phyloP scores from a whole-genome alignment of 2,113 vertebrate species.

The Zingel zingel region DNA sequence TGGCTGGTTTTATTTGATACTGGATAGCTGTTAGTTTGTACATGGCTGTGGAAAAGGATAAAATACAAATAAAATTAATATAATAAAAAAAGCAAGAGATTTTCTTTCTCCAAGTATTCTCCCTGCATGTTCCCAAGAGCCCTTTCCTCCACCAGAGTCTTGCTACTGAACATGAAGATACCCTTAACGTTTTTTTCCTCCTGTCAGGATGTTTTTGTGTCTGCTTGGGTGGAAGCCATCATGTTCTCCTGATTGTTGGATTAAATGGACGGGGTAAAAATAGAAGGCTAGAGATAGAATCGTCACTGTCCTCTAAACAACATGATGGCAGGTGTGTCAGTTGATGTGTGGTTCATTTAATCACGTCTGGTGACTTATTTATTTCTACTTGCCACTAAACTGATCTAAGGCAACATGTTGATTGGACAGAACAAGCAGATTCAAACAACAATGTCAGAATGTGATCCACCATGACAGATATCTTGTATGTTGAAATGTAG shows the following conservation, averaged over 20 bases:
- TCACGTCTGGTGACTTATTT: constrained; percentile 6
- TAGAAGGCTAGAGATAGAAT: constrained; percentile 41
- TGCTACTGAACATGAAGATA: constrained; percentile 41
- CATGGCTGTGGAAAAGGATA: not conserved
- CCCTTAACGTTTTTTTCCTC: constrained; percentile 59
- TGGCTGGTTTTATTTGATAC: constrained; percentile 8
- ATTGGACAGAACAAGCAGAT: constrained; percentile 20
- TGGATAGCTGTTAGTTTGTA: not conserved
- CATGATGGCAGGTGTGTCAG: constrained; percentile 9
- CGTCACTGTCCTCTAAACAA: constrained; percentile 32
- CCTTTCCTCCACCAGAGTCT: constrained; percentile 5
- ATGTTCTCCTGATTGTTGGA: constrained; percentile 70
- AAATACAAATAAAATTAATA: not conserved
- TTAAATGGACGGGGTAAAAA: constrained; percentile 47
- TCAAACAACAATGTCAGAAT: not conserved
- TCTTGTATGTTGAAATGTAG: not conserved
- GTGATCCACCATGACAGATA: not conserved
- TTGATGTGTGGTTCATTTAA: constrained; percentile 26
- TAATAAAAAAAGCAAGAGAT: not conserved
- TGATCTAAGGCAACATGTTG: not conserved
- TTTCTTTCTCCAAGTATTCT: constrained; percentile 15
- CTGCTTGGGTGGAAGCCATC: constrained; percentile 34
- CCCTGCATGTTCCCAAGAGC: constrained; percentile 19
- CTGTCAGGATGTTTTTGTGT: constrained; percentile 59
- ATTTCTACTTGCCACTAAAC: constrained; percentile 2